These are phyloP conservation scores for Lagopus leucura DNA, from an alignment of 2,113 vertebrate genomes.

Conservation along the genomic window DNA sequence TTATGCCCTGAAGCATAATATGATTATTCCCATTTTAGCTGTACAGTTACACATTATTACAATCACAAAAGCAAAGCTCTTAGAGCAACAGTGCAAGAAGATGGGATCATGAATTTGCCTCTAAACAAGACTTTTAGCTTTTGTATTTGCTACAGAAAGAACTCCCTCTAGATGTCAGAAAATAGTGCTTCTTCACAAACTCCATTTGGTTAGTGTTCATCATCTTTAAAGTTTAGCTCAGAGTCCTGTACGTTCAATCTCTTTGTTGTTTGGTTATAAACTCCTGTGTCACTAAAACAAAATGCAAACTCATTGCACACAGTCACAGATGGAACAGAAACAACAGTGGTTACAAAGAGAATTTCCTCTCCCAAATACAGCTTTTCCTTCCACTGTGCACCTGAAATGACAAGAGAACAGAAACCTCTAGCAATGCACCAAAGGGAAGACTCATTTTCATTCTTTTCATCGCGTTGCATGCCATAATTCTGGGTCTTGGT, in stretches of 20 bases:
- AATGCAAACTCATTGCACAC: neutral
- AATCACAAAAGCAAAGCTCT: constrained; percentile 22
- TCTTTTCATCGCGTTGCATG: neutral
- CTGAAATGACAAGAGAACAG: neutral
- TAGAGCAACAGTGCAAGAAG: neutral
- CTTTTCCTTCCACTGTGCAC: neutral
- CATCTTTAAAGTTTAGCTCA: neutral
- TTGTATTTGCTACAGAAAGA: neutral
- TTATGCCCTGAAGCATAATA: constrained; percentile 37
- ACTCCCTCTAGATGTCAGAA: neutral
- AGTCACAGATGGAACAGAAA: neutral
- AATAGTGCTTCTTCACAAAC: neutral
- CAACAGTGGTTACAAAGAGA: neutral
- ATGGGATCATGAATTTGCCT: neutral
- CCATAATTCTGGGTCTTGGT: neutral
- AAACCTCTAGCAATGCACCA: neutral
- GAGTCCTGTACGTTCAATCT: neutral
- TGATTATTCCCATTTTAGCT: constrained; percentile 38
- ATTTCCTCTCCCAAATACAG: neutral
- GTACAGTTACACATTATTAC: constrained; percentile 5
- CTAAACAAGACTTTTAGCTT: constrained; percentile 8
- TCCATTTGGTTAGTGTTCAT: neutral
- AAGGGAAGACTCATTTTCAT: neutral
- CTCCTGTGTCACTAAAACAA: neutral
- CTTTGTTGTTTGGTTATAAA: neutral